A percentile compares a stretch with the other conserved stretches of the same genome.
phyloP scores from a whole-genome alignment of 2,888 invertebrate genomes.

The Dynastes tityus region DNA sequence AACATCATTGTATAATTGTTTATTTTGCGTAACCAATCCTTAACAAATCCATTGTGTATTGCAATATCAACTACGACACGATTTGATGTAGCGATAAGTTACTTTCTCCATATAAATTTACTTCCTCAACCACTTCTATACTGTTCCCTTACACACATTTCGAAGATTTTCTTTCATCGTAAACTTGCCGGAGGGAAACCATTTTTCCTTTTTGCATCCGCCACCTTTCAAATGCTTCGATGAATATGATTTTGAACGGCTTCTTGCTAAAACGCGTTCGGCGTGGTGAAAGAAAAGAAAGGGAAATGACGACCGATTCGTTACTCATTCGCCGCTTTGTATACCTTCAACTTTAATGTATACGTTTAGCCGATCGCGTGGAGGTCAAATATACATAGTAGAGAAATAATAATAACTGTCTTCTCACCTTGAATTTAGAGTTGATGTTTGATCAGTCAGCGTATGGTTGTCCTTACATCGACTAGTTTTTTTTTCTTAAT shows the following conservation, averaged over 20 bases:
- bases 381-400: conserved; percentile 33
- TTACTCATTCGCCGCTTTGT: conserved; percentile 9
- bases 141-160: neutral
- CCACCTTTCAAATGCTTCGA: neutral
- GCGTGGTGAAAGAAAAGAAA: conserved; percentile 27
- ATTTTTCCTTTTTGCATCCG: neutral
- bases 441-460: conserved; percentile 10
- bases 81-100: neutral
- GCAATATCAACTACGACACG: conserved; percentile 1
- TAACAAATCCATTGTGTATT: conserved; percentile 1
- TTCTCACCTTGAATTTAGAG: conserved; percentile 35
- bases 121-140: conserved; percentile 2
- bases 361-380: conserved; percentile 8
- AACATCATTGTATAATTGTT: conserved; percentile 13
- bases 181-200: neutral
- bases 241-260: neutral
- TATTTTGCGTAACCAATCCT: conserved; percentile 8
- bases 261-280: neutral
- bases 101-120: conserved; percentile 21
- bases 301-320: conserved; percentile 18
- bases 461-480: conserved; percentile 5
- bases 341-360: conserved; percentile 19
- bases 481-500: conserved; percentile 3
- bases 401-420: conserved; percentile 36
- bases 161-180: neutral